These are phyloP conservation scores for Apus apus DNA, from an alignment of 2,113 vertebrate genomes.

Conservation along the genomic window DNA sequence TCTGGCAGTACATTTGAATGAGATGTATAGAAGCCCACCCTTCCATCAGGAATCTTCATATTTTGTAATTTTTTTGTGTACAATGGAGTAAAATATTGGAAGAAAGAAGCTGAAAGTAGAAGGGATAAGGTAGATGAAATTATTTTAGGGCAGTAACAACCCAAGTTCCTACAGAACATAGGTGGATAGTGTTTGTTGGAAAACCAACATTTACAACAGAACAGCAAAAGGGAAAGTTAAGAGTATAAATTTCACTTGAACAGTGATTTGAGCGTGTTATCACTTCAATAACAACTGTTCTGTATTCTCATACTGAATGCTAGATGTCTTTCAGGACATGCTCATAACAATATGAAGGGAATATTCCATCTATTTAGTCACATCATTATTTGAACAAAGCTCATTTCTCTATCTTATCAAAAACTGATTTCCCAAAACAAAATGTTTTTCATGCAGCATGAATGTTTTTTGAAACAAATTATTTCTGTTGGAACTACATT, in stretches of 20 bases:
- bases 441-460: background rate
- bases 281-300: background rate
- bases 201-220: background rate
- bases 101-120: background rate
- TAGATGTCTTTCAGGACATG: background rate
- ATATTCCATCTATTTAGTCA: background rate
- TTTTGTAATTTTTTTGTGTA: no score
- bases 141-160: background rate
- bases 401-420: background rate
- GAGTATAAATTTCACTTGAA: background rate
- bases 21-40: background rate
- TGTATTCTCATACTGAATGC: background rate
- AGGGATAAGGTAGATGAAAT: background rate
- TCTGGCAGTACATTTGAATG: background rate
- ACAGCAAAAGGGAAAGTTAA: background rate
- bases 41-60: background rate
- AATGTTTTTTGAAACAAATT: background rate
- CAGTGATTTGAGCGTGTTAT: background rate
- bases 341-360: background rate
- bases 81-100: background rate
- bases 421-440: background rate
- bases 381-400: background rate
- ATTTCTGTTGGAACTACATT: background rate
- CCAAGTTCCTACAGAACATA: background rate
- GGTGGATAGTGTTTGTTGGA: fast-evolving